Base-by-base conservation (phyloP, 2,113 vertebrate genomes). In the Drymodes brunneopygia region DNA sequence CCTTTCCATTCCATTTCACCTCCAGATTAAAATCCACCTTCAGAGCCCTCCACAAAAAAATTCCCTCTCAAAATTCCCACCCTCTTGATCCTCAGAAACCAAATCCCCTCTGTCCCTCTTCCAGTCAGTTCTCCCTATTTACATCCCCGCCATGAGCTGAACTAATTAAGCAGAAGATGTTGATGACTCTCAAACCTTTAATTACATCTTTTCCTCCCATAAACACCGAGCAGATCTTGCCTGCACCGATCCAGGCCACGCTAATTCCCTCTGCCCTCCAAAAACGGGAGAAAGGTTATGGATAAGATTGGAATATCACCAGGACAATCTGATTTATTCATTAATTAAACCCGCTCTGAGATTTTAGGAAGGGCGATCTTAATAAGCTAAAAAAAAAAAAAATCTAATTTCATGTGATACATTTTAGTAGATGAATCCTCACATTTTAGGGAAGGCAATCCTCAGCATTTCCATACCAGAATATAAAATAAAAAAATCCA, bases 121-220 rank as follows among this genome's bases (percentile, higher is more conserved):
- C 19, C 13, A 33, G 31, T 10, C 69, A 45, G 50, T 67, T 54
- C 73, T 50, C 9, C 20, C 42, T 31, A 2, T 19, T 57, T 29
- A 17, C 25, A 78, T 21, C 22, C 9, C 0, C 27, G 12, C 7
- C 65, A 27, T 1, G 15, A 60, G 14, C 28, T 24, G 78, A 72
- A 38, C 28, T 58, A 62, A 60, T 44, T 27, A 53, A 10, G 19
- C 29, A 54, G 28, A 47, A 60, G 60, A 71, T 4, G 8, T 11
- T 92, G 50, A 54, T 47, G 58, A 47, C 61, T 78, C 56, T 79
- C 57, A 33, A 96, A 91, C 62, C 50, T 89, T 85, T 91, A 93
- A 90, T 95, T 88, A 58, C 57, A 86, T 42, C 48, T 67, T 78
- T 17, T 66, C 64, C 58, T 81, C 57, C 67, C 35, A 31, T 33